Percentiles rank a stretch among this genome's conserved stretches.
phyloP scores from a whole-genome alignment of 35 echinoderm and acorn worm species.

The Strongylocentrotus purpuratus region DNA sequence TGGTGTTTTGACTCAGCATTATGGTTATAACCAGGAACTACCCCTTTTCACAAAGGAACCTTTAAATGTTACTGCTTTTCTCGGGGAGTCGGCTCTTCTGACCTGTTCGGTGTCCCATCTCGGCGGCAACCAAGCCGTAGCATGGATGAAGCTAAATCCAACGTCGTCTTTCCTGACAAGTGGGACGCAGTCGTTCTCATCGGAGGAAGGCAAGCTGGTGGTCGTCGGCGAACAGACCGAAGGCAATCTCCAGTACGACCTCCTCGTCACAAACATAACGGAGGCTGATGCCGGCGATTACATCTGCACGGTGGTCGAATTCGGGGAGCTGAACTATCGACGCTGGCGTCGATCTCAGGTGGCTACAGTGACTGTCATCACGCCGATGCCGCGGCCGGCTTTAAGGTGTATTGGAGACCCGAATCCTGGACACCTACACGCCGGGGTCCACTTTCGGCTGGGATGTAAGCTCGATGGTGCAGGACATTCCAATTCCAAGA shows the following conservation, averaged over 20 bases:
- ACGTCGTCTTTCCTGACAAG: slow-evolving; percentile 57
- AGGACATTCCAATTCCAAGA: neutral
- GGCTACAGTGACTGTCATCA: slow-evolving; percentile 50
- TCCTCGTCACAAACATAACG: slow-evolving; percentile 48
- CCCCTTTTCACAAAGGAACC: slow-evolving; percentile 40
- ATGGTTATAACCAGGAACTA: slow-evolving; percentile 23
- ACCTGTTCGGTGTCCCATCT: slow-evolving; percentile 49
- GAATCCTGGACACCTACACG: neutral
- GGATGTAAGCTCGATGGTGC: slow-evolving; percentile 41
- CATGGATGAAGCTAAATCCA: slow-evolving; percentile 60
- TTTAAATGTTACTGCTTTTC: slow-evolving; percentile 13
- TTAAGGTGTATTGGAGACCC: slow-evolving; percentile 5
- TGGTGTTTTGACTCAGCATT: neutral
- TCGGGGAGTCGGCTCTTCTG: slow-evolving; percentile 36
- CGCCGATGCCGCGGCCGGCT: slow-evolving; percentile 18
- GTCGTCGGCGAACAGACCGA: slow-evolving; percentile 37
- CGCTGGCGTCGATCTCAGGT: slow-evolving; percentile 40
- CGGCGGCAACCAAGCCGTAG: slow-evolving; percentile 48
- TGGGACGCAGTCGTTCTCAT: slow-evolving; percentile 35
- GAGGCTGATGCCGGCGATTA: slow-evolving; percentile 51
- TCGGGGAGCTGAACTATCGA: slow-evolving; percentile 60
- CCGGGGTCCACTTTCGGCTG: slow-evolving; percentile 23
- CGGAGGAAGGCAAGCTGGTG: slow-evolving; percentile 42
- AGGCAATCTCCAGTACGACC: slow-evolving; percentile 48
- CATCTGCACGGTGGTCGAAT: slow-evolving; percentile 57